These are phyloP conservation scores for Brienomyrus longianalis DNA, from an alignment of 2,113 vertebrate species.

Conservation along the genomic window DNA sequence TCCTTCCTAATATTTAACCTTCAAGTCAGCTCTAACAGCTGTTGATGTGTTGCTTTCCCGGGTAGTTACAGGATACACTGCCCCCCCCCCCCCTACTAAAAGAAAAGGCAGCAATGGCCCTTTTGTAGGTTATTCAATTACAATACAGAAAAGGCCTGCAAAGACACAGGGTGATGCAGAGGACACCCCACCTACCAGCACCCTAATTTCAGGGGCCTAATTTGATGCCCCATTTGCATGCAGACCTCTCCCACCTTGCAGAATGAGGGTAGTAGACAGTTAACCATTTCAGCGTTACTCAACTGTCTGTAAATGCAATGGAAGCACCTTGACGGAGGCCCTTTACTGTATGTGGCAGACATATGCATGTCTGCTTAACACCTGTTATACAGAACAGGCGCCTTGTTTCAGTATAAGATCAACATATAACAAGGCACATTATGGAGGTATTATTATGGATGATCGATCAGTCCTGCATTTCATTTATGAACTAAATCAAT, in stretches of 20 bases:
- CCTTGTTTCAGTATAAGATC: constrained; percentile 55
- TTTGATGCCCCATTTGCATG: background rate
- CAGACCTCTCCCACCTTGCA: constrained; percentile 11
- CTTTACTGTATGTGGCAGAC: constrained; percentile 23
- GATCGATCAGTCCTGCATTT: background rate
- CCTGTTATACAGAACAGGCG: constrained; percentile 41
- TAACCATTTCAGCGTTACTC: constrained; percentile 11
- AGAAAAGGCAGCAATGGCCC: constrained; percentile 50
- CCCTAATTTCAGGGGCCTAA: constrained; percentile 34
- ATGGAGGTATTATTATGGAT: background rate
- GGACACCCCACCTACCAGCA: constrained; percentile 53
- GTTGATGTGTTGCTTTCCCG: constrained; percentile 89
- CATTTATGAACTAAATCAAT: constrained; percentile 23
- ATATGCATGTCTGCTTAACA: constrained; percentile 30
- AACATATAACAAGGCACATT: constrained; percentile 1
- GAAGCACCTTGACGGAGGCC: constrained; percentile 44
- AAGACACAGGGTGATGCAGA: constrained; percentile 49
- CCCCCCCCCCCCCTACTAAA: background rate
- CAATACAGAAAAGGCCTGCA: constrained; percentile 43
- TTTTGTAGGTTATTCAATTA: constrained; percentile 67
- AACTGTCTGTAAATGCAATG: constrained; percentile 43
- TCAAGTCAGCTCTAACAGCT: constrained; percentile 94
- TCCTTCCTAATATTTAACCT: constrained; percentile 99
- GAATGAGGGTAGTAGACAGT: constrained; percentile 40
- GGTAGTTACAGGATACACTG: constrained; percentile 70